Base-by-base conservation (phyloP, 1,140 invertebrate genomes). In the Pseudomyrmex pallidus region DNA sequence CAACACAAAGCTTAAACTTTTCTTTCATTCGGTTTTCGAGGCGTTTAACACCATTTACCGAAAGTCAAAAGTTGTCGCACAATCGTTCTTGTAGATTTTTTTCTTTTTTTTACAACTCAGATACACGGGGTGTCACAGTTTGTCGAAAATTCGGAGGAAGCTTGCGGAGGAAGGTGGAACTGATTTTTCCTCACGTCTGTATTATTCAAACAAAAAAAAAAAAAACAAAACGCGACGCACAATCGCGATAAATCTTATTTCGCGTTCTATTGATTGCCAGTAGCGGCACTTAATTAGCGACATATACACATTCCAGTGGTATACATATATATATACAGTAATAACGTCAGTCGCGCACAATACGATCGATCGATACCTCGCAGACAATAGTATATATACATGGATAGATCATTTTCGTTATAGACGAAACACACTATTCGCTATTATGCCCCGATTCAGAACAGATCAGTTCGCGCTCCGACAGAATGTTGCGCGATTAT, bases 341-440 rank as follows among this genome's bases (percentile, higher is more conserved):
- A 78, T 78, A 17, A 80, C 48, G 54, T 61, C 44, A 72, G 20
- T 20, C 54, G 44, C 2, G 15, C 4, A 59, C 22, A 80, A 61
- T 78, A 56, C 20, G 20, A 15, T 72, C 35, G 44, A 72, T 72
- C 54, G 66, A 80, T 80, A 80, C 15, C 15, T 80, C 56, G 20
- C 66, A 80, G 54, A 78, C 44, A 78, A 72, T 80, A 22, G 8
- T 46, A 54, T 25, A 54, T 25, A 59, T 35, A 35, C 5, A 5
- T 35, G 59, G 54, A n/a, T 80, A 72, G 76, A 78, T 80, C 66
- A 80, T 61, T 80, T 80, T 80, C 54, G 22, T 25, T 50, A 72
- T 13, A 80, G 12, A 59, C n/a, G 52, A 22, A 20, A 57, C 76
- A 80, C 5, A 35, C 35, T 35, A 80, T 80, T 80, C n/a, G 1